A percentile compares a stretch with the other conserved stretches of the same genome.
Conservation (phyloP, 2,797 vertebrate species). For the Vireo griseus region DNA sequence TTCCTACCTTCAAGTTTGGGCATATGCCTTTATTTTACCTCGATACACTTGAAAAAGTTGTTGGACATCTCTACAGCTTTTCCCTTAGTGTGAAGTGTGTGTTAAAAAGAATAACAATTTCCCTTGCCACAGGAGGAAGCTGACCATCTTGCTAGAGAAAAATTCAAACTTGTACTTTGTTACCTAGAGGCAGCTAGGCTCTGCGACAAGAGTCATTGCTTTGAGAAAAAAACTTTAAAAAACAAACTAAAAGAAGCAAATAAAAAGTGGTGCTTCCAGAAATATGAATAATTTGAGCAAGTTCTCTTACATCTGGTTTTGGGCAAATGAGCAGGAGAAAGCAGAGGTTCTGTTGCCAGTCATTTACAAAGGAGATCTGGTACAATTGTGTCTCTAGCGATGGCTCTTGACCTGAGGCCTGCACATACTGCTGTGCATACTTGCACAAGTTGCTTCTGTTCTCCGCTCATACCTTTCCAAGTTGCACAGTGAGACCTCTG, state of each 20-base stretch:
- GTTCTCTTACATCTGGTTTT: background rate
- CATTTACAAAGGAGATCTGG: background rate
- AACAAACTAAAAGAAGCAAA: background rate
- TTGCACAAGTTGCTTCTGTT: background rate
- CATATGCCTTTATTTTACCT: background rate
- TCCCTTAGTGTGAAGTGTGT: background rate
- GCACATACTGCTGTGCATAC: accelerated
- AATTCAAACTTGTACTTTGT: background rate
- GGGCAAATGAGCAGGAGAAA: background rate
- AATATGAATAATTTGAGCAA: background rate
- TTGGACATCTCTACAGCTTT: background rate
- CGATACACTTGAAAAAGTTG: background rate
- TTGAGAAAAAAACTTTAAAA: background rate
- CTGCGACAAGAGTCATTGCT: background rate
- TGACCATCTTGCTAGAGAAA: background rate
- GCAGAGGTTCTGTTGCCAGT: background rate
- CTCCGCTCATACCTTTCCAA: accelerated
- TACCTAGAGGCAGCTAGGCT: background rate
- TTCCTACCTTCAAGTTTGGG: background rate
- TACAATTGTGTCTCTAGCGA: background rate
- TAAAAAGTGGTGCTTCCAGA: background rate
- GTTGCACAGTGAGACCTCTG: background rate
- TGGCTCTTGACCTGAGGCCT: background rate
- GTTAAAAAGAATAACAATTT: background rate
- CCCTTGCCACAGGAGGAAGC: background rate